A percentile compares a stretch with the other conserved stretches of the same genome.
Conservation (phyloP, 2,888 invertebrate genomes). For the Caenorhabditis sp. region DNA sequence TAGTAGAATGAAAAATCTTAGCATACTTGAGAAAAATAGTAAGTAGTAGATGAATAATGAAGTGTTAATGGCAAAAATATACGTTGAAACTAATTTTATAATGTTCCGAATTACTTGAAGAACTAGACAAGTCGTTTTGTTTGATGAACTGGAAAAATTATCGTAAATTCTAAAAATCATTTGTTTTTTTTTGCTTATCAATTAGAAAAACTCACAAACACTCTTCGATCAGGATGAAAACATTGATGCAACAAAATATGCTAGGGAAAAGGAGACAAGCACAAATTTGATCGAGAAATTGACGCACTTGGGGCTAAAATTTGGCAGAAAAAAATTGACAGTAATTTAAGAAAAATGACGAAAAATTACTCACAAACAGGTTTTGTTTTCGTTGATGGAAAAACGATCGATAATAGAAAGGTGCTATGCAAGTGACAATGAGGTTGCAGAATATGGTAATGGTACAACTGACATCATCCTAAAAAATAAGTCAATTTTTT, state of each 20-base stretch:
- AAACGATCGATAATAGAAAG: slow-evolving; percentile 8
- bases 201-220: slow-evolving; percentile 1
- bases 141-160: too few relatives aligned
- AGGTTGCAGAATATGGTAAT: slow-evolving; percentile 19
- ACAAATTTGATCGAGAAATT: slow-evolving; percentile 9
- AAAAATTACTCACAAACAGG: slow-evolving; percentile 3
- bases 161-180: too few relatives aligned
- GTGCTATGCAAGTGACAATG: not conserved
- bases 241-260: slow-evolving; percentile 1
- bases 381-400: not conserved
- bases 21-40: not conserved
- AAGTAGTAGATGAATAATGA: not conserved
- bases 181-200: too few relatives aligned
- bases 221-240: not conserved
- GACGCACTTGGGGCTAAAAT: slow-evolving; percentile 6
- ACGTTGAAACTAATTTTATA: not conserved
- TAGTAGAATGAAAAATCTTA: slow-evolving; percentile 14
- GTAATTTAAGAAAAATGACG: too few relatives aligned
- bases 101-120: not conserved
- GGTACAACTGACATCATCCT: slow-evolving; percentile 27
- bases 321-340: too few relatives aligned
- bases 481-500: too few relatives aligned
- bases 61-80: not conserved
- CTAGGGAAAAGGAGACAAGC: not conserved
- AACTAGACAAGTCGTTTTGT: too few relatives aligned